Conservation (phyloP, 1,140 invertebrate species). For the Tribolium castaneum region DNA sequence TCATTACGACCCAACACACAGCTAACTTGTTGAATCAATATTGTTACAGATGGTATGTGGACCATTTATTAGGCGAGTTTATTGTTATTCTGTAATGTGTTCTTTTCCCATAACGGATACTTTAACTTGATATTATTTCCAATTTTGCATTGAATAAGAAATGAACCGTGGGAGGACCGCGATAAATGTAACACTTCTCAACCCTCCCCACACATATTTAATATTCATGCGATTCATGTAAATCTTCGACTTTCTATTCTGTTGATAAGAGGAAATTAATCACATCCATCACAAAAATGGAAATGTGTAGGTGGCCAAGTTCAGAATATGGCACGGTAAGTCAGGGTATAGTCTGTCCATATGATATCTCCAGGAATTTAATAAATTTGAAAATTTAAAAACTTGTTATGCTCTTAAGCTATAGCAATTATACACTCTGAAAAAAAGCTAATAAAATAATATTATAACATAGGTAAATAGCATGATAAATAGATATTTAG, state of each 20-base stretch:
- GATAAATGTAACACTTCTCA: background rate
- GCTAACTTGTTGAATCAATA: slow-evolving; percentile 42
- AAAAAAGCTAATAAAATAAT: no score
- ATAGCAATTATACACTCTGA: no score
- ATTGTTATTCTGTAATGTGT: background rate
- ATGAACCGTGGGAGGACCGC: background rate
- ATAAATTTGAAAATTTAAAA: no score
- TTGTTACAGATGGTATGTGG: slow-evolving; percentile 39
- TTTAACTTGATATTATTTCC: background rate
- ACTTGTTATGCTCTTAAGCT: no score
- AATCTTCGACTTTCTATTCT: background rate
- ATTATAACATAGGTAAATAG: no score
- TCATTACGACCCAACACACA: slow-evolving; percentile 4
- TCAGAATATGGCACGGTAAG: background rate
- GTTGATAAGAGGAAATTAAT: background rate
- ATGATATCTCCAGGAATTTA: no score
- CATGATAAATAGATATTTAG: no score
- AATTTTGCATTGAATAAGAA: background rate
- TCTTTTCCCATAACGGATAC: background rate
- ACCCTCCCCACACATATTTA: background rate
- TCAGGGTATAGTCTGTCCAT: no score
- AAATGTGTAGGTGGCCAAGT: background rate
- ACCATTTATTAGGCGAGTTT: slow-evolving; percentile 18
- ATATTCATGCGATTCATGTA: background rate
- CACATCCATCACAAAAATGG: background rate